phyloP scores from a whole-genome alignment of 1,140 invertebrate genomes.

The Zaprionus tsacasi region DNA sequence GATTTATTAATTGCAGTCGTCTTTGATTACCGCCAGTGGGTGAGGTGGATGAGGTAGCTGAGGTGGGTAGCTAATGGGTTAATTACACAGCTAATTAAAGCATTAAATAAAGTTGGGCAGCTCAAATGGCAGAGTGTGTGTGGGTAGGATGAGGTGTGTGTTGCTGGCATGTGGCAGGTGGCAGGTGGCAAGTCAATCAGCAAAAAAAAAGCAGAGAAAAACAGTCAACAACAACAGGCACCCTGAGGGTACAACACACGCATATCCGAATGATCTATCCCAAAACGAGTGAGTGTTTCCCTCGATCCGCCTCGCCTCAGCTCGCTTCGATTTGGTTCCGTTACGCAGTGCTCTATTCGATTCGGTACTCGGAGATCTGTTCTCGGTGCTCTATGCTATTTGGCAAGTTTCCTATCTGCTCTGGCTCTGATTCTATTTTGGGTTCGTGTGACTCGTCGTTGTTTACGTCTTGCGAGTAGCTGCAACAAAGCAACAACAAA shows the following conservation, averaged over 20 bases:
- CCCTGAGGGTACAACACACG: neutral
- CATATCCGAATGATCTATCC: neutral
- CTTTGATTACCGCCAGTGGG: constrained; percentile 6
- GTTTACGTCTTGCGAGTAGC: constrained; percentile 39
- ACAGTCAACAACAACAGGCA: neutral
- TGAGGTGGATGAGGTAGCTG: neutral
- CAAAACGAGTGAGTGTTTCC: neutral
- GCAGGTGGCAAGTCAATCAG: constrained; percentile 40
- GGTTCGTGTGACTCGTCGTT: constrained; percentile 45
- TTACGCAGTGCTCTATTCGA: neutral
- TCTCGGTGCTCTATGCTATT: constrained; percentile 14
- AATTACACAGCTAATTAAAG: constrained; percentile 33
- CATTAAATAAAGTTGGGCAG: constrained; percentile 10
- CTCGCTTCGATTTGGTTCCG: neutral
- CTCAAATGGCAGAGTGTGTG: neutral
- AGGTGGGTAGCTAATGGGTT: constrained; percentile 20
- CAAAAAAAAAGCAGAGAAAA: neutral
- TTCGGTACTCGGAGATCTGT: neutral
- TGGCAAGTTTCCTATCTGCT: constrained; percentile 32
- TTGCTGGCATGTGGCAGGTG: constrained; percentile 22
- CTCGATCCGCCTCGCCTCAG: neutral
- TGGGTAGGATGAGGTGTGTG: neutral
- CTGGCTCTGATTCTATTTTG: constrained; percentile 39
- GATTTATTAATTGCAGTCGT: neutral
- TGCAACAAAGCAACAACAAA: constrained; percentile 8